A percentile compares a stretch with the other conserved stretches of the same genome.
Conservation (phyloP, 2,797 vertebrate species). For the Vultur gryphus region DNA sequence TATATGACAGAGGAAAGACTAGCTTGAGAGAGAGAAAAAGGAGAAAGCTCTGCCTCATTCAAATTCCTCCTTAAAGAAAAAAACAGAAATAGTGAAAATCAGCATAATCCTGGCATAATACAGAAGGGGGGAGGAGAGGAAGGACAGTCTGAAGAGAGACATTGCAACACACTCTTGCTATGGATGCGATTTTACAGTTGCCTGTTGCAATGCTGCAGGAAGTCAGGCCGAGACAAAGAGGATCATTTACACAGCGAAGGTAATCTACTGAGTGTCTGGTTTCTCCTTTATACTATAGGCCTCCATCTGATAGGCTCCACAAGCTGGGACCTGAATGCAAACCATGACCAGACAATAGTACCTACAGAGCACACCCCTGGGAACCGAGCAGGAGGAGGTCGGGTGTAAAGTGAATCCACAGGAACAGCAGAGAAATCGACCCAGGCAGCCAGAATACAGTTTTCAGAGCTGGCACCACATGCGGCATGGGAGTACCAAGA, state of each 20-base stretch:
- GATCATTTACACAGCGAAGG: background rate
- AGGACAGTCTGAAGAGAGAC: background rate
- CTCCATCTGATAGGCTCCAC: background rate
- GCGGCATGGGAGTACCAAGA: accelerated
- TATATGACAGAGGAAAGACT: background rate
- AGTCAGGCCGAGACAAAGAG: background rate
- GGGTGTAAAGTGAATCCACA: background rate
- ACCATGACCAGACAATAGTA: background rate
- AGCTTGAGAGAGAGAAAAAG: background rate
- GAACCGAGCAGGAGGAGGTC: accelerated
- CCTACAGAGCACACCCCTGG: background rate
- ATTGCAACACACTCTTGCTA: background rate
- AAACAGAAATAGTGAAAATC: background rate
- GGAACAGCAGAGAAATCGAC: background rate
- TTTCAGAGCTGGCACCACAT: background rate
- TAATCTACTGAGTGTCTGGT: accelerated
- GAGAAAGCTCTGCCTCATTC: background rate
- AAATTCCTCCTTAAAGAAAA: background rate
- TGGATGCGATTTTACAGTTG: background rate
- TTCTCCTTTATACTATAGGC: background rate
- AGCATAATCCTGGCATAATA: background rate
- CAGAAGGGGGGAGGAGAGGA: background rate
- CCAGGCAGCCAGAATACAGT: background rate
- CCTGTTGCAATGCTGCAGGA: background rate
- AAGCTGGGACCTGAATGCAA: background rate